Conservation (phyloP, 2,797 vertebrate species). For the Columba guinea region DNA sequence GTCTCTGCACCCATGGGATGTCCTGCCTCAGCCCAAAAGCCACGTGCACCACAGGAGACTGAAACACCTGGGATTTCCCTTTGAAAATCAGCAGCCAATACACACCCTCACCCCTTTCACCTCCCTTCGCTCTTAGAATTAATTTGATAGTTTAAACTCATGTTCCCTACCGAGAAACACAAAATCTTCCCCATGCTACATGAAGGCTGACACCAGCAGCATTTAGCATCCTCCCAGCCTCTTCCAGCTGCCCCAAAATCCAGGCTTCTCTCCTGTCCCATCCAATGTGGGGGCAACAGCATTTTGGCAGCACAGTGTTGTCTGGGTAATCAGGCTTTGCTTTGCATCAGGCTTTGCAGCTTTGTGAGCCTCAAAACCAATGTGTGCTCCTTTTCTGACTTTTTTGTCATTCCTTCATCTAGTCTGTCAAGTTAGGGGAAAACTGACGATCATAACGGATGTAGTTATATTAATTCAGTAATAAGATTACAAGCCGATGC, state of each 20-base stretch:
- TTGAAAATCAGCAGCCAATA: neutral
- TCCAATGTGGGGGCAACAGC: neutral
- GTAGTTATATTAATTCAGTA: constrained; percentile 23
- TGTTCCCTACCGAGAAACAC: neutral
- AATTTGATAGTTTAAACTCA: neutral
- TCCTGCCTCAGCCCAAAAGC: neutral
- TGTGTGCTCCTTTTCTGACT: fast-evolving
- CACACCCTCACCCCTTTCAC: neutral
- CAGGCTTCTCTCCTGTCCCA: neutral
- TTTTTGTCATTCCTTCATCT: neutral
- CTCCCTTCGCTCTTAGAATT: neutral
- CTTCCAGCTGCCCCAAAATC: neutral
- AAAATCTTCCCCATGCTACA: fast-evolving
- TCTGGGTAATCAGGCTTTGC: neutral
- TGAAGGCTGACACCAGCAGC: neutral
- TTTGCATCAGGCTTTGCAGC: neutral
- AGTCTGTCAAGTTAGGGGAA: neutral
- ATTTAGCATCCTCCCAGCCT: neutral
- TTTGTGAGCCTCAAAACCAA: neutral
- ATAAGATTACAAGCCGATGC: constrained; percentile 8
- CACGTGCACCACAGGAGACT: fast-evolving
- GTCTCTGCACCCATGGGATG: fast-evolving
- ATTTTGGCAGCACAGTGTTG: neutral
- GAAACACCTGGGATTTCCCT: neutral
- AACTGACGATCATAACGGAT: neutral